phyloP scores from a whole-genome alignment of 2,888 invertebrate genomes.

The Ormyrus pomaceus region DNA sequence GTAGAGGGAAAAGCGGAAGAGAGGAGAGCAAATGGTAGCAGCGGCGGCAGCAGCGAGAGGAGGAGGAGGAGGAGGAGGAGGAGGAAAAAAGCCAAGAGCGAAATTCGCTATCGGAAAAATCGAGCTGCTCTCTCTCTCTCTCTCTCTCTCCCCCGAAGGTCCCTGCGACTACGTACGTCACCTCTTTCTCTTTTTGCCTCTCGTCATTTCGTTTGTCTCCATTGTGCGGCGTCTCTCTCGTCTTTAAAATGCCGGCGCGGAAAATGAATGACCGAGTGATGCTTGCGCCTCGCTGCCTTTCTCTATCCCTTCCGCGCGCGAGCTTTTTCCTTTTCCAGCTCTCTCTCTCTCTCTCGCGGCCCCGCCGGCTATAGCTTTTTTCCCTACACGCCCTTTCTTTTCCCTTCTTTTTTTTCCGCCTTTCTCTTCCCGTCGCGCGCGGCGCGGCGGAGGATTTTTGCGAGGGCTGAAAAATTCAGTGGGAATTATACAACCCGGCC shows the following conservation, averaged over 20 bases:
- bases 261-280: conserved; percentile 69
- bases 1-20: conserved; percentile 32
- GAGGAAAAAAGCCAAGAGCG: conserved; percentile 65
- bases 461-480: conserved; percentile 49
- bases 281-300: not conserved
- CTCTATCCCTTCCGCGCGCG: conserved; percentile 2
- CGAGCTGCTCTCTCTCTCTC: conserved; percentile 37
- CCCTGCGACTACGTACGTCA: conserved; percentile 42
- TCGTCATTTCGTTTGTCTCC: conserved; percentile 53
- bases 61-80: conserved; percentile 29
- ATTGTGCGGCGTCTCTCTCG: conserved; percentile 59
- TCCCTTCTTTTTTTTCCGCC: not conserved
- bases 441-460: conserved; percentile 28
- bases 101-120: conserved; percentile 70
- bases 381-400: conserved; percentile 1
- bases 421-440: not conserved
- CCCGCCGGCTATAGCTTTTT: not conserved
- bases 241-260: conserved; percentile 72
- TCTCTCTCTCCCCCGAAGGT: conserved; percentile 1
- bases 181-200: conserved; percentile 50
- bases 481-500: conserved; percentile 29
- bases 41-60: not conserved
- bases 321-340: conserved; percentile 3
- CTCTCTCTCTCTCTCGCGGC: conserved; percentile 1
- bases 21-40: conserved; percentile 39